A percentile compares a stretch with the other conserved stretches of the same genome.
phyloP scores from a whole-genome alignment of 2,113 vertebrate species.

The Callaeas wilsoni region DNA sequence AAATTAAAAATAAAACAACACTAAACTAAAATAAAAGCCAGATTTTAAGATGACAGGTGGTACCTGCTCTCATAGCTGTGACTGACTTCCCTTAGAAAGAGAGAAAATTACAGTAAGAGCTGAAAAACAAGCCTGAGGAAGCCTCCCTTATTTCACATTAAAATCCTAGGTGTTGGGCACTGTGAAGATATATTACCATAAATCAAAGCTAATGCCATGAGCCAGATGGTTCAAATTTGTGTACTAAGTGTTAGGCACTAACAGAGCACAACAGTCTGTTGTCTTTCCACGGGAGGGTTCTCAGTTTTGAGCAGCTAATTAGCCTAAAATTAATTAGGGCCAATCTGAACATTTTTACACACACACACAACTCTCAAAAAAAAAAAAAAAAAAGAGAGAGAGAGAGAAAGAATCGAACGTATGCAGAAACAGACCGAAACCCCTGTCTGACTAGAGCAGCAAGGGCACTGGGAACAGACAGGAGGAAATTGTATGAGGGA shows the following conservation, averaged over 20 bases:
- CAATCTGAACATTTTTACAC: not conserved
- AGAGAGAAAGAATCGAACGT: too few species aligned
- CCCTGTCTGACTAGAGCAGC: not conserved
- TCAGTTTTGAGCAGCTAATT: slow-evolving; percentile 30
- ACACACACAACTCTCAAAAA: not conserved
- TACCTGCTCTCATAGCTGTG: not conserved
- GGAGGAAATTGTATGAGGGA: not conserved
- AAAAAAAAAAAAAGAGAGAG: not conserved
- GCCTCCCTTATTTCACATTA: not conserved
- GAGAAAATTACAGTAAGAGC: not conserved
- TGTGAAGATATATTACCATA: not conserved
- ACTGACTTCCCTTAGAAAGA: not conserved
- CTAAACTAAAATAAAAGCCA: not conserved
- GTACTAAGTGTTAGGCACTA: not conserved
- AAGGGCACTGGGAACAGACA: not conserved
- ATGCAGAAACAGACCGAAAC: not conserved
- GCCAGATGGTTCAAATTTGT: slow-evolving; percentile 43
- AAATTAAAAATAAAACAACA: not conserved
- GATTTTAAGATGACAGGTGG: not conserved
- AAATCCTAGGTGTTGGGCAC: not conserved
- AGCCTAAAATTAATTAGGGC: slow-evolving; percentile 15
- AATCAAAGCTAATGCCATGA: slow-evolving; percentile 6
- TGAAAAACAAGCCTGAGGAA: not conserved
- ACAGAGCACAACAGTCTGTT: slow-evolving; percentile 11
- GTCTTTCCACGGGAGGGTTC: not conserved